These are phyloP conservation scores for Triplophysa yarkandensis DNA, from an alignment of 2,797 vertebrate species.

Conservation along the genomic window DNA sequence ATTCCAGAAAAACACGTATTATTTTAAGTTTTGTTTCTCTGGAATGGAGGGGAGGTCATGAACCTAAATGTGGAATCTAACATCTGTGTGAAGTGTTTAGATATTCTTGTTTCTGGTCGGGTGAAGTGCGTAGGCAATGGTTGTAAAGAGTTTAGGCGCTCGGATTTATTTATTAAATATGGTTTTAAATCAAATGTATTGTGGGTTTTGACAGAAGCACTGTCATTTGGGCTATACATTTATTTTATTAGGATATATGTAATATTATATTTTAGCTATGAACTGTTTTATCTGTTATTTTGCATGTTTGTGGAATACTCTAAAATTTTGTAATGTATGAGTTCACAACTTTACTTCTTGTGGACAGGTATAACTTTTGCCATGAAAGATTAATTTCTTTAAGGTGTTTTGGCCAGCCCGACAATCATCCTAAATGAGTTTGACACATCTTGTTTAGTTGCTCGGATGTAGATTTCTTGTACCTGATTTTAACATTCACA, in stretches of 20 bases:
- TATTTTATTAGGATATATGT: neutral
- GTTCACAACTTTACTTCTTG: no score
- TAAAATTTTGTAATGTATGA: no score
- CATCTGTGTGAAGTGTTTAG: constrained; percentile 67
- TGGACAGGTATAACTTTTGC: no score
- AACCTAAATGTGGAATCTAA: constrained; percentile 50
- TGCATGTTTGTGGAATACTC: no score
- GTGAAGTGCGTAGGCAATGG: constrained; percentile 45
- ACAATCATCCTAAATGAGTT: constrained; percentile 9
- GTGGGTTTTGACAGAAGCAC: neutral
- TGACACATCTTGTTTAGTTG: constrained; percentile 13
- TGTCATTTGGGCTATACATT: neutral
- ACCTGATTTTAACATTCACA: constrained; percentile 51
- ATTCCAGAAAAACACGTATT: constrained; percentile 61
- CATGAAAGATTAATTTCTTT: no score
- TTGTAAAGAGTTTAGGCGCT: no score
- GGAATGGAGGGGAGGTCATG: constrained; percentile 36
- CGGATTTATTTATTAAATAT: neutral
- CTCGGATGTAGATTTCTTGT: constrained; percentile 3
- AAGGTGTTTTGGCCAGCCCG: neutral
- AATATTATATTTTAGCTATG: neutral
- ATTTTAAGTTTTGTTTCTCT: constrained; percentile 57
- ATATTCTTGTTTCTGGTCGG: constrained; percentile 61
- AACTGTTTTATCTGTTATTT: neutral
- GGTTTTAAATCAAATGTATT: neutral